phyloP scores from a whole-genome alignment of 2,888 invertebrate genomes.

The Dolomedes plantarius region DNA sequence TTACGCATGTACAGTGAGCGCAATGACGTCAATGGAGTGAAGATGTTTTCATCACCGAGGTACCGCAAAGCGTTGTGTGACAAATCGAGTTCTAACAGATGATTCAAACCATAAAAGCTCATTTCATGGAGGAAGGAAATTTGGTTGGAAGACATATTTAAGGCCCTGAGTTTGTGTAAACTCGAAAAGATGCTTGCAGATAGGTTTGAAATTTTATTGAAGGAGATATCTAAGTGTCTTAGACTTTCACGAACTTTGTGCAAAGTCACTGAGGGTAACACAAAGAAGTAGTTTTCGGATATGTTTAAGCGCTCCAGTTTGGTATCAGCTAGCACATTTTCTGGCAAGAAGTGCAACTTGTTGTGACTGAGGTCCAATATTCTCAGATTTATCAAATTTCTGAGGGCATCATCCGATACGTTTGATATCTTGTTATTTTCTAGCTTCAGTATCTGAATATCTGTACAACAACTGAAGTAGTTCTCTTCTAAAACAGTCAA shows the following conservation, averaged over 20 bases:
- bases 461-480: conserved; percentile 15
- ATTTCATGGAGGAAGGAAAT: conserved; percentile 74
- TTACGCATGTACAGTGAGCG: conserved; percentile 87
- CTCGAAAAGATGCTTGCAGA: conserved; percentile 82
- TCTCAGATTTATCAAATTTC: conserved; percentile 10
- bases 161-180: conserved; percentile 81
- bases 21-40: conserved; percentile 85
- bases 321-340: conserved; percentile 16
- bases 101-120: conserved; percentile 74
- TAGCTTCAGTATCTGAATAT: conserved; percentile 25
- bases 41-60: conserved; percentile 80
- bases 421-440: conserved; percentile 34
- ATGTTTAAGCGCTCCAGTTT: conserved; percentile 45
- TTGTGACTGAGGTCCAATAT: conserved; percentile 53
- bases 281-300: conserved; percentile 51
- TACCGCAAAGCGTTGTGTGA: conserved; percentile 88
- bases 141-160: conserved; percentile 83
- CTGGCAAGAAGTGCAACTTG: conserved; percentile 7
- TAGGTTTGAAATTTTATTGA: conserved; percentile 85
- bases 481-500: neutral
- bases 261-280: neutral
- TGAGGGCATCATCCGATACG: conserved; percentile 14
- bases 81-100: conserved; percentile 81
- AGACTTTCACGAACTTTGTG: conserved; percentile 82
- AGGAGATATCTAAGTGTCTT: conserved; percentile 87